Evolutionary conservation across 2,888 invertebrate species (phyloP).

Genomic region (Lottia gigantea): DNA sequence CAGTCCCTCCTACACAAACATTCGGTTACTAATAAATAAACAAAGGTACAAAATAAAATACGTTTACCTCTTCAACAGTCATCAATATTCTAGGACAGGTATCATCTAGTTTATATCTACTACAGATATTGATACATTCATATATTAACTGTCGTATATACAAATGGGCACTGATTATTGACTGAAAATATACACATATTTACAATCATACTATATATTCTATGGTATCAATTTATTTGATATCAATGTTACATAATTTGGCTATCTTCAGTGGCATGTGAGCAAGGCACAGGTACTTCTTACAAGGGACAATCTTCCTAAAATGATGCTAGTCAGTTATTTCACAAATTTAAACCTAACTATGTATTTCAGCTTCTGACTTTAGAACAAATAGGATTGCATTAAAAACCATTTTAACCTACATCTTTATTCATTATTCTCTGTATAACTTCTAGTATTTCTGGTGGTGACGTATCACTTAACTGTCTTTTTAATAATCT

Average conservation of each 20-base stretch:
- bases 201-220: no score
- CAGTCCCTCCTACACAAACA: no score
- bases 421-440: slow-evolving; percentile 58
- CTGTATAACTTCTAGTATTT: slow-evolving; percentile 55
- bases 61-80: slow-evolving; percentile 45
- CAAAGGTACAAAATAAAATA: no score
- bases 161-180: slow-evolving; percentile 55
- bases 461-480: slow-evolving; percentile 46
- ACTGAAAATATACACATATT: slow-evolving; percentile 35
- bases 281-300: no score
- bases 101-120: slow-evolving; percentile 41
- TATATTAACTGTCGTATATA: slow-evolving; percentile 53
- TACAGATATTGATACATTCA: slow-evolving; percentile 50
- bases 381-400: no score
- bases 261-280: no score
- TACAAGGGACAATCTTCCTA: no score
- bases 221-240: not conserved
- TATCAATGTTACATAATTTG: no score
- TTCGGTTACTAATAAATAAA: no score
- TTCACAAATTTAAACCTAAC: no score
- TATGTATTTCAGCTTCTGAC: no score
- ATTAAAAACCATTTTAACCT: slow-evolving; percentile 23
- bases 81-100: slow-evolving; percentile 39
- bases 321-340: no score
- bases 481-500: slow-evolving; percentile 42